phyloP scores from a whole-genome alignment of 2,113 vertebrate species.

The Xenopus tropicalis region DNA sequence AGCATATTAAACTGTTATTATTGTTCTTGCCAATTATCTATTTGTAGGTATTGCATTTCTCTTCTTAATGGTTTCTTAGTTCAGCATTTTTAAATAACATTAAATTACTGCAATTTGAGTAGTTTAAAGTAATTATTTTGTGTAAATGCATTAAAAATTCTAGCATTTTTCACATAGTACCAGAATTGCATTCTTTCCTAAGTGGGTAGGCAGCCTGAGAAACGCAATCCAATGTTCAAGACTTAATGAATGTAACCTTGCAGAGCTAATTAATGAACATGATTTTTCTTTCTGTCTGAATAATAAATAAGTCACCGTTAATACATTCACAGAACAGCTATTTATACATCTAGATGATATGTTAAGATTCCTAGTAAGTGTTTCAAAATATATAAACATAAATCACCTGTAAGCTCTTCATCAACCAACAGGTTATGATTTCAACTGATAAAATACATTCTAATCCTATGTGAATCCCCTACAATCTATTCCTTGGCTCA shows the following conservation, averaged over 20 bases:
- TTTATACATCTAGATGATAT: background rate
- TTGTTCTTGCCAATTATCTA: slow-evolving; percentile 35
- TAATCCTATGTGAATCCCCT: too few species aligned
- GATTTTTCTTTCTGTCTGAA: slow-evolving; percentile 13
- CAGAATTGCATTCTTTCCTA: slow-evolving; percentile 11
- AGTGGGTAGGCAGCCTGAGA: slow-evolving; percentile 13
- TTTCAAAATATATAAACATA: too few species aligned
- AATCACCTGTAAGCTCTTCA: too few species aligned
- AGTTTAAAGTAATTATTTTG: slow-evolving; percentile 31
- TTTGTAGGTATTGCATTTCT: slow-evolving; percentile 24
- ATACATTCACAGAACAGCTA: slow-evolving; percentile 12
- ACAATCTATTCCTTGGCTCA: too few species aligned
- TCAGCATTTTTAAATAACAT: slow-evolving; percentile 32
- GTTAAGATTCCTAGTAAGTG: background rate
- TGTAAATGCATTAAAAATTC: slow-evolving; percentile 23
- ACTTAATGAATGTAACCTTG: slow-evolving; percentile 29
- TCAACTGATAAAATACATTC: too few species aligned
- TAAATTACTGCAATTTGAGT: slow-evolving; percentile 38
- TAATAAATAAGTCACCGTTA: slow-evolving; percentile 7
- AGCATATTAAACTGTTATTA: too few species aligned
- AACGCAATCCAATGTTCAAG: slow-evolving; percentile 21
- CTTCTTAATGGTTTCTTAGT: slow-evolving; percentile 18
- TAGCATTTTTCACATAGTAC: slow-evolving; percentile 14
- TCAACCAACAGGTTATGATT: too few species aligned
- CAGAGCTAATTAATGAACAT: slow-evolving; percentile 18